Evolutionary conservation across 2,797 vertebrate genomes (phyloP).

Genomic region (Rallus crepitans): DNA sequence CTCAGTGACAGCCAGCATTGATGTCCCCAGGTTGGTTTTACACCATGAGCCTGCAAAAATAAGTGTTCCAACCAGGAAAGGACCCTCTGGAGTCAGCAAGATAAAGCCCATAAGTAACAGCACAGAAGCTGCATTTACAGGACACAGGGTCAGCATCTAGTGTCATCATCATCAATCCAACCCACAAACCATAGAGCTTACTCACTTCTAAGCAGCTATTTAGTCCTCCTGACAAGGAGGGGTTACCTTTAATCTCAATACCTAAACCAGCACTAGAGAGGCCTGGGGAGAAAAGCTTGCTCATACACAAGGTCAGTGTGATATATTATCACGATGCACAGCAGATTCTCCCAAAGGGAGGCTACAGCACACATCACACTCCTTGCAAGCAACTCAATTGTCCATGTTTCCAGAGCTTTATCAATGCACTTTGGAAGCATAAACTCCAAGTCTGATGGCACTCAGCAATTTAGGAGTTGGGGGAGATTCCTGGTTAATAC

Average conservation of each 20-base stretch:
- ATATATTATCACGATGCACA: not conserved
- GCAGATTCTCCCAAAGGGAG: not conserved
- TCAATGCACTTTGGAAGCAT: not conserved
- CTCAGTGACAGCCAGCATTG: rapidly evolving
- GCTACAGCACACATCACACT: rapidly evolving
- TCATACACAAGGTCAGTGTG: not conserved
- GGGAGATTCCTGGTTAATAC: not conserved
- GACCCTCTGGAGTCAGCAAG: not conserved
- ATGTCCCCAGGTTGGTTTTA: not conserved
- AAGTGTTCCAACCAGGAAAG: rapidly evolving
- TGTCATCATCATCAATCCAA: not conserved
- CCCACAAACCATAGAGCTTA: not conserved
- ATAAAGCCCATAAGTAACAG: not conserved
- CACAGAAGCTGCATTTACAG: not conserved
- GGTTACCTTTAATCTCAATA: not conserved
- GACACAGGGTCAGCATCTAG: too few species aligned
- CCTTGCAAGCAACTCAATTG: not conserved
- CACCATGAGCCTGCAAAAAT: not conserved
- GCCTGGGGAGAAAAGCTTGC: rapidly evolving
- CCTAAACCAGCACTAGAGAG: not conserved
- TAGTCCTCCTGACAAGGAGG: not conserved
- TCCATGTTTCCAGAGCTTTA: not conserved
- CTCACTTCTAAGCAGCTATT: not conserved
- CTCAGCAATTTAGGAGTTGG: not conserved
- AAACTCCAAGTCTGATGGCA: not conserved